A percentile compares a stretch with the other conserved stretches of the same genome.
phyloP scores from a whole-genome alignment of 92 coral and sea anemone genomes.

The Diadumene lineata region DNA sequence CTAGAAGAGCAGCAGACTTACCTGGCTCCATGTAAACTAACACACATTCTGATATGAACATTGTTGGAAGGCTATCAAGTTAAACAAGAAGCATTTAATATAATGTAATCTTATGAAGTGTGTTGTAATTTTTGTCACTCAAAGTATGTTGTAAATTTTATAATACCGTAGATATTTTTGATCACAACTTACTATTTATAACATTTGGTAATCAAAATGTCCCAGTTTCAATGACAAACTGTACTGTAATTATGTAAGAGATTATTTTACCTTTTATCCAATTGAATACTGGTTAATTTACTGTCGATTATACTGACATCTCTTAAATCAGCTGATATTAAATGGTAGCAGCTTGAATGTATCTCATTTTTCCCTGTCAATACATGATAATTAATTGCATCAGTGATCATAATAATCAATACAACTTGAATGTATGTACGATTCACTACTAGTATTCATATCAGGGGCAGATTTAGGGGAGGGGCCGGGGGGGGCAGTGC shows the following conservation, averaged over 20 bases:
- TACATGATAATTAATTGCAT: neutral
- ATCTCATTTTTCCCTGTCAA: constrained; percentile 69
- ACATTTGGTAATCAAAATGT: too few species aligned
- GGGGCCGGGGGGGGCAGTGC: too few species aligned
- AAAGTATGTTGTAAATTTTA: too few species aligned
- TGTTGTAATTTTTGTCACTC: too few species aligned
- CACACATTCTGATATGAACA: constrained; percentile 92
- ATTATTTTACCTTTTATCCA: constrained; percentile 82
- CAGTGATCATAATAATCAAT: neutral
- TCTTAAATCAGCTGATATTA: constrained; percentile 78
- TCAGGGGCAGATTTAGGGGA: too few species aligned
- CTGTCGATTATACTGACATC: constrained; percentile 56
- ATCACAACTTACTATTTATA: too few species aligned
- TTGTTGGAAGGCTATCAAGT: constrained; percentile 83
- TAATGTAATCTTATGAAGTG: too few species aligned
- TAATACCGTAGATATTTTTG: too few species aligned
- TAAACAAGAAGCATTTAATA: too few species aligned
- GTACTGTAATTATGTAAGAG: neutral
- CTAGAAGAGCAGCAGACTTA: constrained; percentile 70
- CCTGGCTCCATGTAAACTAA: constrained; percentile 86
- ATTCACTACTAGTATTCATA: too few species aligned
- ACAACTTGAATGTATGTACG: too few species aligned
- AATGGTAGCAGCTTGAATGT: constrained; percentile 80
- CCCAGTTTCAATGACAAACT: neutral
- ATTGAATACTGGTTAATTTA: constrained; percentile 62